Base-by-base conservation (phyloP, 2,888 invertebrate genomes). In the Agrypnus murinus region DNA sequence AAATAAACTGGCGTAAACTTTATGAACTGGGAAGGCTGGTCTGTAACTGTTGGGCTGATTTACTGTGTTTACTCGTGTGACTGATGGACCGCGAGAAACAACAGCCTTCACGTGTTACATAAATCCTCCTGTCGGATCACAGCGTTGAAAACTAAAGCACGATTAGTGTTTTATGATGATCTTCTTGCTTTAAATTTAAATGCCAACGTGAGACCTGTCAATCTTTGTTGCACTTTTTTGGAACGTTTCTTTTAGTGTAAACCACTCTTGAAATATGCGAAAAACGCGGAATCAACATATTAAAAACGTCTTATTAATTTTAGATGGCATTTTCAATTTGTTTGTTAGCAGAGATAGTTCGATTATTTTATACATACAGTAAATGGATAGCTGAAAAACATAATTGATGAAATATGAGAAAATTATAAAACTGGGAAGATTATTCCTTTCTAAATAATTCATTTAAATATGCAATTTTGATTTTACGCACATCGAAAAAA, bases 21-120 rank as follows among this genome's bases (percentile, higher is more conserved):
- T 84, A 84, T 84, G 81, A 82, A 84, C 84, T 84, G 84, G 84
- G 84, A 84, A 84, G 71, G 72, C 72, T 66, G 67, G 74, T 70
- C 60, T 68, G 74, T 75, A 75, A 76, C 75, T 72, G 74, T 74
- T 72, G 79, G 80, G 78, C 82, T 84, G 84, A 84, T 84, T 84
- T 84, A 84, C 78, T 77, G 80, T 79, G 81, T 81, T 81, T 78
- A 78, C 80, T 77, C 78, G 82, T 80, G 80, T 84, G 84, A 85
- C 79, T 82, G 83, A 85, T 82, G 83, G 83, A 74, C 83, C 81
- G 83, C 83, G 80, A 83, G 82, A 80, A 84, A 85, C 85, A 85
- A 85, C 85, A 84, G 82, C 79, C 81, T 82, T 83, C 83, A 83
- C 83, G 84, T 83, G 84, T 84, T 84, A 81, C 82, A 85, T 85